Base-by-base conservation (phyloP, 2,888 invertebrate species). In the Cyclophora albipunctata region DNA sequence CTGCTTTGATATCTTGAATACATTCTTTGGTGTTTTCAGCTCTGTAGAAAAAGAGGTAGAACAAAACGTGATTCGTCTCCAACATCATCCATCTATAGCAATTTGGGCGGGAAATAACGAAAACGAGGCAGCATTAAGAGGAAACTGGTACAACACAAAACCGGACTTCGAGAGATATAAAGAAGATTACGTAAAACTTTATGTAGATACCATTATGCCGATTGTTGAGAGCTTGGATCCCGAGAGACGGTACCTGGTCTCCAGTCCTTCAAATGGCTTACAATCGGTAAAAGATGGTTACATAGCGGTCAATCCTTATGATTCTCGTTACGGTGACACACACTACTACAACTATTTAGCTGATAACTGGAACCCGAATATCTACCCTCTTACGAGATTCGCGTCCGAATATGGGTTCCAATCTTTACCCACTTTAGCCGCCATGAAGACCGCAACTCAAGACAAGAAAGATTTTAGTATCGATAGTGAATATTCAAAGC, bases 81-180 rank as follows among this genome's bases (percentile, higher is more conserved):
- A 95, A 58, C 91, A 94, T 69, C 98, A 98, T 78, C 91, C 98
- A 0, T 96, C 95, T 47, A 91, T 99, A 42, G 93, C 95, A 0
- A 67, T 98, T 0, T 98, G 96, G 93, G 95, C 97, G n/a, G 97
- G 94, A 3, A 99, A 98, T 78, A 99, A 99, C 75, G 99, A 99
- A 82, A 98, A 98, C 72, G 99, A 99, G 86, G 94, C 92, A 3
- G 98, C 97, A 0, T 75, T 98, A 4, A 90, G 92, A 45, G 92
- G 92, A 43, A 92, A 95, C 73, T 98, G 98, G 98, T 93, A 94
- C 71, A 73, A 75, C 2, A 93, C 94, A 0, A 63, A 69, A 0
- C 48, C 63, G 0, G 69, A 91, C 7, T 90, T 89, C 58, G 63
- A 82, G 0, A 78, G 84, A 48, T 96, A 94, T 67, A 91, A 92